A percentile compares a stretch with the other conserved stretches of the same genome.
phyloP scores from a whole-genome alignment of 2,113 vertebrate species.

The Elgaria multicarinata region DNA sequence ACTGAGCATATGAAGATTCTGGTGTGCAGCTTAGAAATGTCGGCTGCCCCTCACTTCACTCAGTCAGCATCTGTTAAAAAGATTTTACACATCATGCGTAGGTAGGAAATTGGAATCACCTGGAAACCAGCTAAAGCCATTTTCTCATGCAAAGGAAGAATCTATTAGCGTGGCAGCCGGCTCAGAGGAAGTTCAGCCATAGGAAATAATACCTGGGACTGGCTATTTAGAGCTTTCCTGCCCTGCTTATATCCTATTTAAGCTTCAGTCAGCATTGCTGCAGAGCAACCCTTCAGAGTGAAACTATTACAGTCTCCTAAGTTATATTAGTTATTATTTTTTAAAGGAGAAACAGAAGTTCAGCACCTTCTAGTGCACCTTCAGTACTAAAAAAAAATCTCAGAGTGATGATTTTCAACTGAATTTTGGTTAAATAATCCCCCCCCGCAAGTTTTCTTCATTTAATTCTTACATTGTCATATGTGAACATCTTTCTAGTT shows the following conservation, averaged over 20 bases:
- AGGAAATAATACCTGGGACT: neutral
- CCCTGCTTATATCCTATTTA: conserved; percentile 20
- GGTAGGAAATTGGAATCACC: conserved; percentile 52
- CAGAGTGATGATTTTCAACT: neutral
- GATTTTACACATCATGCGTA: conserved; percentile 10
- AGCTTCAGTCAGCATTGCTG: conserved; percentile 10
- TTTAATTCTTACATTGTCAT: neutral
- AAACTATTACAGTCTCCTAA: neutral
- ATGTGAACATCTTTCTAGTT: neutral
- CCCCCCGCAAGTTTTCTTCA: neutral
- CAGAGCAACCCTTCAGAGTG: conserved; percentile 18
- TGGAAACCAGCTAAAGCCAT: conserved; percentile 46
- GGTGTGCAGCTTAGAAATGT: neutral
- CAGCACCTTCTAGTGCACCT: neutral
- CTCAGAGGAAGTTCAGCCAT: conserved; percentile 21
- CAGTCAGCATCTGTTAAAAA: conserved; percentile 15
- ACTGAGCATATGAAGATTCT: neutral
- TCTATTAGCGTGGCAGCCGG: conserved; percentile 15
- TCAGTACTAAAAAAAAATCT: neutral
- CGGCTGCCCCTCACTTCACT: neutral
- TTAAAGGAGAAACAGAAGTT: neutral
- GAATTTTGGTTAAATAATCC: neutral
- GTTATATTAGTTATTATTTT: neutral
- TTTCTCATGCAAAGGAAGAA: conserved; percentile 39
- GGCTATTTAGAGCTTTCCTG: neutral